phyloP scores from a whole-genome alignment of 1,140 invertebrate species.

The Formica exsecta region DNA sequence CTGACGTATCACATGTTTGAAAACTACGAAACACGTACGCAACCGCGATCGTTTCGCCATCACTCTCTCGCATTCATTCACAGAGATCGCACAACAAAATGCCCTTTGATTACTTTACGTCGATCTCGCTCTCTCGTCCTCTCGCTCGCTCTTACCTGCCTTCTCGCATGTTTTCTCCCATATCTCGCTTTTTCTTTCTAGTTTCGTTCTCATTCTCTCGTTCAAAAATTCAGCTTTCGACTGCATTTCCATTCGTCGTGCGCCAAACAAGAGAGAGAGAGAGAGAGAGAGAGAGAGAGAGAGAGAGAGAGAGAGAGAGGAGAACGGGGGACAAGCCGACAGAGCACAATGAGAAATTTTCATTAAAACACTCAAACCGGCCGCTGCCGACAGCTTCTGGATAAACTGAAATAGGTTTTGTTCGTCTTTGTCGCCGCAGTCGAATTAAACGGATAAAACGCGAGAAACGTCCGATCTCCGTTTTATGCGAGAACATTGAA shows the following conservation, averaged over 20 bases:
- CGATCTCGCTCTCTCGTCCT: constrained; percentile 15
- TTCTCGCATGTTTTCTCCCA: not conserved
- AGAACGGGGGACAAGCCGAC: constrained; percentile 6
- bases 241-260: constrained; percentile 8
- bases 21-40: constrained; percentile 80
- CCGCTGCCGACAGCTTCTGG: constrained; percentile 52
- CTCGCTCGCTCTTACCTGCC: not conserved
- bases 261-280: too few species aligned
- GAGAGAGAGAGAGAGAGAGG: not conserved
- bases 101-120: constrained; percentile 44
- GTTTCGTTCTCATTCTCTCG: constrained; percentile 7
- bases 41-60: constrained; percentile 35
- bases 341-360: constrained; percentile 42
- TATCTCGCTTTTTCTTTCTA: not conserved
- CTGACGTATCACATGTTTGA: constrained; percentile 84
- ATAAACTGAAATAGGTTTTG: constrained; percentile 48
- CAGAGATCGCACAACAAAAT: constrained; percentile 58
- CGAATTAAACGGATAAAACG: constrained; percentile 43
- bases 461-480: constrained; percentile 24
- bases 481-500: not conserved
- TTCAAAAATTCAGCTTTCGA: constrained; percentile 18
- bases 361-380: constrained; percentile 53
- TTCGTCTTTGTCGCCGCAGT: constrained; percentile 16
- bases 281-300: too few species aligned
- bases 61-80: constrained; percentile 46